These are phyloP conservation scores for Microcebus murinus DNA, from an alignment of 2,113 vertebrate species.

Conservation along the genomic window DNA sequence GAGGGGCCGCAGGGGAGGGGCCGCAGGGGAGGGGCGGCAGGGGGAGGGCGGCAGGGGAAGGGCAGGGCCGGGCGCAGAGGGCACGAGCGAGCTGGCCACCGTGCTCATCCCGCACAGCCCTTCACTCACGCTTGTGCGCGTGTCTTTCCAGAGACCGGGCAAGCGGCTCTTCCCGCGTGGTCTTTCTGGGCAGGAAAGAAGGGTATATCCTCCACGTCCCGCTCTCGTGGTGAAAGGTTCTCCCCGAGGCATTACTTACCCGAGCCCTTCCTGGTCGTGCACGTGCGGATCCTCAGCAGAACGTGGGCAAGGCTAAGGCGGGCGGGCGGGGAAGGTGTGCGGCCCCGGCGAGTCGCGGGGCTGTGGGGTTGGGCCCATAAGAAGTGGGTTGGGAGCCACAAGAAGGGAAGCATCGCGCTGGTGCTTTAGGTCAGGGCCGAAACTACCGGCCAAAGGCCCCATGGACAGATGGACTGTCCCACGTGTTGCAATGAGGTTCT, in stretches of 20 bases:
- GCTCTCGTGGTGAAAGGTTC: neutral
- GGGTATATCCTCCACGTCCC: no score
- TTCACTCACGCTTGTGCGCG: neutral
- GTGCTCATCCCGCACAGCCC: no score
- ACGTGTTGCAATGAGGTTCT: neutral
- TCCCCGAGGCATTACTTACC: neutral
- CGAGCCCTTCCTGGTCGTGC: accelerated
- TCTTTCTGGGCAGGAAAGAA: neutral
- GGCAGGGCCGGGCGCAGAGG: accelerated
- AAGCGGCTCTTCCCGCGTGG: neutral
- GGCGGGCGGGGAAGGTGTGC: no score
- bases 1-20: no score
- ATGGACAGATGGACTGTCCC: neutral
- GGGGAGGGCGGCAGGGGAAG: neutral
- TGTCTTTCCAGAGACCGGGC: neutral
- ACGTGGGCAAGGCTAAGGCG: neutral
- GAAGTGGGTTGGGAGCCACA: neutral
- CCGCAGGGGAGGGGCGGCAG: no score
- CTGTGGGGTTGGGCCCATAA: neutral
- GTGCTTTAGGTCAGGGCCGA: no score
- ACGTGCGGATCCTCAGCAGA: neutral
- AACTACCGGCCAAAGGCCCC: neutral
- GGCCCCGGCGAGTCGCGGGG: accelerated
- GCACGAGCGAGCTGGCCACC: accelerated
- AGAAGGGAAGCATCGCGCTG: neutral